These are phyloP conservation scores for Sminthurides aquaticus DNA, from an alignment of 2,888 invertebrate genomes.

Conservation along the genomic window DNA sequence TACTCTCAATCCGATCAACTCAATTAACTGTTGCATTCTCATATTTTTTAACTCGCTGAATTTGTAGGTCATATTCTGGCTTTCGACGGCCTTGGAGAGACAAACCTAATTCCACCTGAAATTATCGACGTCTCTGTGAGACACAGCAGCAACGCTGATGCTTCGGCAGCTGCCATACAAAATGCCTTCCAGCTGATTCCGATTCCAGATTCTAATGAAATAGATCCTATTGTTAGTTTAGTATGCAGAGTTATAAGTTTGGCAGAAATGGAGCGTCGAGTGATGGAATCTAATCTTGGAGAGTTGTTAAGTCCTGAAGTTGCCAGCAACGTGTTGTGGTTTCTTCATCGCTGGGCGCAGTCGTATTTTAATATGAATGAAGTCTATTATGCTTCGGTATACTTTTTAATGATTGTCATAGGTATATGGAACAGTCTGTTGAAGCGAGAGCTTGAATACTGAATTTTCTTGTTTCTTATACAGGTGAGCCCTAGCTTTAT, in stretches of 20 bases:
- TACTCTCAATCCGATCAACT: neutral
- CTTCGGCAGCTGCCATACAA: conserved; percentile 32
- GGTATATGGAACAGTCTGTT: neutral
- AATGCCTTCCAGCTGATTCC: conserved; percentile 36
- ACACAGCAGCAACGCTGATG: conserved; percentile 26
- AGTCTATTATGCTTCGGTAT: conserved; percentile 54
- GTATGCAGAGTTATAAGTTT: conserved; percentile 64
- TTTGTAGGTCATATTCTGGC: conserved; percentile 57
- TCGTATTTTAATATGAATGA: conserved; percentile 63
- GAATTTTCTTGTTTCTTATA: neutral
- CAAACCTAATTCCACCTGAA: conserved; percentile 58
- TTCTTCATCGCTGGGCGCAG: conserved; percentile 67
- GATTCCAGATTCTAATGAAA: conserved; percentile 25
- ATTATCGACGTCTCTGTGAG: conserved; percentile 47
- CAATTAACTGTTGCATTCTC: neutral
- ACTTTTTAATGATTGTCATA: neutral
- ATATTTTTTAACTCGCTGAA: neutral
- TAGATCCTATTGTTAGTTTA: conserved; percentile 49
- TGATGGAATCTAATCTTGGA: conserved; percentile 60
- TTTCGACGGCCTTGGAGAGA: conserved; percentile 61
- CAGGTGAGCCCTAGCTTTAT: conserved; percentile 58
- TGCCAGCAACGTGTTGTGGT: conserved; percentile 68
- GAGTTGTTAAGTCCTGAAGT: conserved; percentile 56
- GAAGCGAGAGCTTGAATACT: neutral
- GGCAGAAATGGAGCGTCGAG: conserved; percentile 66